Evolutionary conservation across 1,140 invertebrate genomes (phyloP).

Genomic region (Drosophila leontia): DNA sequence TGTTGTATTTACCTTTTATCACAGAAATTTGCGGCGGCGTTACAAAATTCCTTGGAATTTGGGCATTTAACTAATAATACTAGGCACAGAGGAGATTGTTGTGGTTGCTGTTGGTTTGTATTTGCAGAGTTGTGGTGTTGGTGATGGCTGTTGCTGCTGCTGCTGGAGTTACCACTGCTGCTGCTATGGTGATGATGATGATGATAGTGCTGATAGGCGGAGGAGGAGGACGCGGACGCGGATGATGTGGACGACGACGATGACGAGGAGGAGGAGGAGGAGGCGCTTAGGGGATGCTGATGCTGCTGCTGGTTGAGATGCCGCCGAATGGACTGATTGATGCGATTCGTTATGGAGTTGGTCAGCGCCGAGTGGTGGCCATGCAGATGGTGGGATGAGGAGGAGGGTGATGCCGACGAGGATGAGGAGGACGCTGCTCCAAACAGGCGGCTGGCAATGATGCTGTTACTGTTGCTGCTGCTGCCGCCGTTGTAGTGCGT

Average conservation of each 20-base stretch:
- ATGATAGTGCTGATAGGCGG: conserved; percentile 57
- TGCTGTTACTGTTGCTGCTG: conserved; percentile 65
- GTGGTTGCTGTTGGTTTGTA: conserved; percentile 66
- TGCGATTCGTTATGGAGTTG: conserved; percentile 83
- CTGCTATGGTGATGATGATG: conserved; percentile 63
- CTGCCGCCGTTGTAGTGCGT: conserved; percentile 76
- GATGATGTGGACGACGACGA: conserved; percentile 18
- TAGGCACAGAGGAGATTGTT: conserved; percentile 85
- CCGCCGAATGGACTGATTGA: conserved; percentile 80
- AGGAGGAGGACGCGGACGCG: conserved; percentile 43
- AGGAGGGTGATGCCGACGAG: conserved; percentile 35
- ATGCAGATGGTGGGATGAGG: conserved; percentile 70
- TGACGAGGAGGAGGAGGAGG: conserved; percentile 30
- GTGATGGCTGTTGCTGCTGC: conserved; percentile 43
- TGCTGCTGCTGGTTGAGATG: conserved; percentile 83
- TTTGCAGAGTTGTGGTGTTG: conserved; percentile 50
- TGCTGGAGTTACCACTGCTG: conserved; percentile 56
- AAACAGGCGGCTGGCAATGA: conserved; percentile 73
- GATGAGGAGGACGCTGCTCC: conserved; percentile 61
- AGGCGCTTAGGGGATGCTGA: conserved; percentile 61
- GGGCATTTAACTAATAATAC: conserved; percentile 85
- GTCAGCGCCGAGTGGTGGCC: conserved; percentile 80
- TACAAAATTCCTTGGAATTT: conserved; percentile 85
- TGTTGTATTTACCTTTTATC: conserved; percentile 83
- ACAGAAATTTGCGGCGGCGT: conserved; percentile 85